Percentiles rank a stretch among this genome's conserved stretches.
These are phyloP conservation scores for Pipistrellus pipistrellus DNA, from an alignment of 2,797 vertebrate genomes.

Conservation along the genomic window DNA sequence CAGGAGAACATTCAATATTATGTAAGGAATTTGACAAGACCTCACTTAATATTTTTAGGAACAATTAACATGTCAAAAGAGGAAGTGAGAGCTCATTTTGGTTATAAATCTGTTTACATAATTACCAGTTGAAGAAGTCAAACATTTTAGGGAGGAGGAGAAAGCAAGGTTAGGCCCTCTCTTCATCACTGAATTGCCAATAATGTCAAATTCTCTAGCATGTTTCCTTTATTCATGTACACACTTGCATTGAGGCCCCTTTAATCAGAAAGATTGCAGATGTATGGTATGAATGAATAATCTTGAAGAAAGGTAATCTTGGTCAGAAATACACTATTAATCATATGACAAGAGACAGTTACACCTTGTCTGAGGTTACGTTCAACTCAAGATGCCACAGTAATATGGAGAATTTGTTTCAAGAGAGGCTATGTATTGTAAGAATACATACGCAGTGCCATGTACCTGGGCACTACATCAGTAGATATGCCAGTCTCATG, in stretches of 20 bases:
- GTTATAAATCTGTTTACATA: constrained; percentile 87
- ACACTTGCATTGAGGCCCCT: not conserved
- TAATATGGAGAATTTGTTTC: not conserved
- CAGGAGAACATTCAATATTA: constrained; percentile 79
- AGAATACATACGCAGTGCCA: not conserved
- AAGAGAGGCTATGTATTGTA: not conserved
- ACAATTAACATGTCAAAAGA: constrained; percentile 88
- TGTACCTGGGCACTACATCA: not conserved
- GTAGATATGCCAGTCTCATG: not conserved
- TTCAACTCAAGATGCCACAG: not conserved
- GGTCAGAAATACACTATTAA: not conserved
- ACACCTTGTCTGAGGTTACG: not conserved
- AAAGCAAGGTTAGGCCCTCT: constrained; percentile 82
- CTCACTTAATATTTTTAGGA: constrained; percentile 85
- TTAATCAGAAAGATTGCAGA: constrained; percentile 22
- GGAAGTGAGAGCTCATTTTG: constrained; percentile 85
- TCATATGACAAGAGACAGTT: not conserved
- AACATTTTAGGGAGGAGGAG: constrained; percentile 84
- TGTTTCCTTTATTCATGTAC: not conserved
- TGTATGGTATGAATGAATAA: constrained; percentile 9
- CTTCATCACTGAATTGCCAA: constrained; percentile 84
- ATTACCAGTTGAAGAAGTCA: constrained; percentile 86
- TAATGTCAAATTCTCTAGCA: constrained; percentile 73
- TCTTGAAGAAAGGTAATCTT: constrained; percentile 51
- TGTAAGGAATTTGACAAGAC: constrained; percentile 86